phyloP scores from a whole-genome alignment of 1,140 invertebrate species.

The Formica selysi region DNA sequence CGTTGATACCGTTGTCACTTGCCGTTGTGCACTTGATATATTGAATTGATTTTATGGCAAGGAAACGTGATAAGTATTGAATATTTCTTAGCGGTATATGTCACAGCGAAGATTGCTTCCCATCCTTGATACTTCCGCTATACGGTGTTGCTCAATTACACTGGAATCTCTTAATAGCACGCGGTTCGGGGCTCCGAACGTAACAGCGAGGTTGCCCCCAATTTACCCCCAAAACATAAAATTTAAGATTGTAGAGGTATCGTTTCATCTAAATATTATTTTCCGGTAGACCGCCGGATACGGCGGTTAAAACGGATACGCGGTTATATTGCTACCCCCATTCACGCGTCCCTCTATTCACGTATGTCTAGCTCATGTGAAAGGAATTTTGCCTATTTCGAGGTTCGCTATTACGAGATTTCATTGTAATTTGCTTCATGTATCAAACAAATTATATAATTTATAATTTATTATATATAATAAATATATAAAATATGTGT shows the following conservation, averaged over 20 bases:
- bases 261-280: not conserved
- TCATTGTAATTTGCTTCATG: not conserved
- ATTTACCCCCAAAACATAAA: not conserved
- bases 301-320: not conserved
- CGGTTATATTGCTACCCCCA: not conserved
- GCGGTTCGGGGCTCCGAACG: not conserved
- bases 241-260: not conserved
- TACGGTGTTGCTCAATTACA: not conserved
- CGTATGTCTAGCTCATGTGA: not conserved
- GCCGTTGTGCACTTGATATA: conserved; percentile 34
- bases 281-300: not conserved
- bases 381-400: not conserved
- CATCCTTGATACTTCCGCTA: not conserved
- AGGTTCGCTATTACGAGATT: not conserved
- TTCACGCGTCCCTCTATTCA: not conserved
- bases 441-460: not conserved
- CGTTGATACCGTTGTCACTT: conserved; percentile 45
- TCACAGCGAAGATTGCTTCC: not conserved
- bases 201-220: not conserved
- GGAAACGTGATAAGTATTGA: conserved; percentile 17
- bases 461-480: conserved; percentile 25
- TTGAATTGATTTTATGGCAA: not conserved
- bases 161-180: not conserved
- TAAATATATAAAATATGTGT: not conserved
- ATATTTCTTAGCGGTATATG: conserved; percentile 21